Evolutionary conservation across 2,113 vertebrate species (phyloP).

Genomic region (Tiliqua scincoides): DNA sequence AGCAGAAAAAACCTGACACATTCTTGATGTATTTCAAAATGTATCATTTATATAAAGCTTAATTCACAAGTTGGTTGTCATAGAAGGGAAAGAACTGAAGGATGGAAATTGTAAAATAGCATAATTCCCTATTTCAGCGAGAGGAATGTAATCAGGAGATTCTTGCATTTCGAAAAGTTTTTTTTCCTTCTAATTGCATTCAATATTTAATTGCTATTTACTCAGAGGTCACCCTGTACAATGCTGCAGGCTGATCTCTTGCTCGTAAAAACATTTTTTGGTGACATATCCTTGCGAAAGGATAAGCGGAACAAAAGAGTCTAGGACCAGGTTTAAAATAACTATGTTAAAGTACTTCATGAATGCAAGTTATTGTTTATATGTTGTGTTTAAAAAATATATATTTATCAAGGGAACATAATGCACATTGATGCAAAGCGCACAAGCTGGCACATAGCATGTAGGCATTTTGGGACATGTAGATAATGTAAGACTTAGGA

Average conservation of each 20-base stretch:
- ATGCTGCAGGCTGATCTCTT: neutral
- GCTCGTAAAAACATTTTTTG: neutral
- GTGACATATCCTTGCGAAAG: too few relatives aligned
- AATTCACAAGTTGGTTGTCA: neutral
- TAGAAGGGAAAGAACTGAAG: neutral
- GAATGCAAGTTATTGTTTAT: too few relatives aligned
- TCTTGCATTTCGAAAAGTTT: neutral
- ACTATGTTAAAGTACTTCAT: too few relatives aligned
- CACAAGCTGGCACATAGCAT: too few relatives aligned
- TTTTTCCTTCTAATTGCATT: neutral
- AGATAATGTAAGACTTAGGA: too few relatives aligned
- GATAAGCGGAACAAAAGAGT: too few relatives aligned
- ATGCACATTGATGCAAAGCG: too few relatives aligned
- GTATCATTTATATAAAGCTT: neutral
- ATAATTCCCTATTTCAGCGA: constrained; percentile 28
- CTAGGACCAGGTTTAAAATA: too few relatives aligned
- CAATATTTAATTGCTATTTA: neutral
- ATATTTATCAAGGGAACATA: too few relatives aligned
- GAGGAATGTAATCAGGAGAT: constrained; percentile 18
- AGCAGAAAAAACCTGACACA: constrained; percentile 42
- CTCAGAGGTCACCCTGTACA: neutral
- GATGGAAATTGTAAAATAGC: neutral
- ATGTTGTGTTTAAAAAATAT: too few relatives aligned
- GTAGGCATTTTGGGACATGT: too few relatives aligned
- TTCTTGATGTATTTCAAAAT: constrained; percentile 49